phyloP scores from a whole-genome alignment of 1,140 invertebrate genomes.

The Archegozetes longisetosus region DNA sequence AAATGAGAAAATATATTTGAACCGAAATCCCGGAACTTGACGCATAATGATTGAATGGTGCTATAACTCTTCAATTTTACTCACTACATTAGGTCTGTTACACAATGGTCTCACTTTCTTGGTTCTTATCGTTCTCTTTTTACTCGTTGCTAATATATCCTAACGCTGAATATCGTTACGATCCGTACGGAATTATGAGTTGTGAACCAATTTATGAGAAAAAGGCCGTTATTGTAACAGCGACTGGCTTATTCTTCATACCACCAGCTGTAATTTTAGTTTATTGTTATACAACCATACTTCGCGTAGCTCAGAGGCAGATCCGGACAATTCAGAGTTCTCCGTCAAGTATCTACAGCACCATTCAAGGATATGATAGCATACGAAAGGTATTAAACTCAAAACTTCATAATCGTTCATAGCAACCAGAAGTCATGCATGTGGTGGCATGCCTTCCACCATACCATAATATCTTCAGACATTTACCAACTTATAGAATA shows the following conservation, averaged over 20 bases:
- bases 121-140: not conserved
- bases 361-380: not conserved
- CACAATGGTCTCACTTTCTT: not conserved
- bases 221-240: not conserved
- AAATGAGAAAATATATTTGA: too few species aligned
- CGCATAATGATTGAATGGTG: too few species aligned
- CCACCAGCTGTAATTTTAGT: not conserved
- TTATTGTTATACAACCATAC: constrained; percentile 8
- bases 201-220: constrained; percentile 9
- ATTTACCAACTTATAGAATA: not conserved
- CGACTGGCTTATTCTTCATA: constrained; percentile 3
- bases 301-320: constrained; percentile 6
- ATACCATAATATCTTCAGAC: not conserved
- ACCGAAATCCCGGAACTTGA: too few species aligned
- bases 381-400: not conserved
- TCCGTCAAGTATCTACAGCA: not conserved
- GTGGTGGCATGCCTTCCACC: too few species aligned
- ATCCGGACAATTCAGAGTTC: not conserved
- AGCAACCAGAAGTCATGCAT: not conserved
- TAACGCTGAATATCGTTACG: not conserved
- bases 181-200: constrained; percentile 2
- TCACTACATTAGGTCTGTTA: not conserved
- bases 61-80: too few species aligned
- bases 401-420: not conserved
- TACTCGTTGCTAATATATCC: constrained; percentile 5